phyloP scores from a whole-genome alignment of 2,888 invertebrate genomes.

The Aelia acuminata region DNA sequence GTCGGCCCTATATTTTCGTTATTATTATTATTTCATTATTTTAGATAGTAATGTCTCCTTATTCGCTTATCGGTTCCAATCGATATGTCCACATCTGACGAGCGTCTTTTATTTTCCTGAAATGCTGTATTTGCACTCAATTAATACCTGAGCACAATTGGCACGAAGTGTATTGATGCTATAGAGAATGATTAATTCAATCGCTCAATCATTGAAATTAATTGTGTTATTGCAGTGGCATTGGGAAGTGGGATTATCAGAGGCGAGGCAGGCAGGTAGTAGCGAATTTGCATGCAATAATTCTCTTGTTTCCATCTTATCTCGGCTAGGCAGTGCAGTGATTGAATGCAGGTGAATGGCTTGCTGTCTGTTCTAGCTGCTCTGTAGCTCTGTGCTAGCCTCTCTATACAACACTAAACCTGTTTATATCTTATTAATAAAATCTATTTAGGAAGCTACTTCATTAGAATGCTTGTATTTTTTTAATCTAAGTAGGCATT shows the following conservation, averaged over 20 bases:
- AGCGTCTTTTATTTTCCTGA: too few species aligned
- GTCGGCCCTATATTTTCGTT: too few species aligned
- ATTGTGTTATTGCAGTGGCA: background rate
- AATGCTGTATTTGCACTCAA: too few species aligned
- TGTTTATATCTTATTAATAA: too few species aligned
- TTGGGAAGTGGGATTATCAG: background rate
- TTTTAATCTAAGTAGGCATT: too few species aligned
- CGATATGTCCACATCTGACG: too few species aligned
- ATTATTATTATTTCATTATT: too few species aligned
- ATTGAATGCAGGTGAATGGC: background rate
- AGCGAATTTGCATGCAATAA: constrained; percentile 8
- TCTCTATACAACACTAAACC: background rate
- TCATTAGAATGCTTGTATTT: too few species aligned
- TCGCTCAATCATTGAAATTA: background rate
- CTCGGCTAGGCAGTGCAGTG: background rate
- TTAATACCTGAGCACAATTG: background rate
- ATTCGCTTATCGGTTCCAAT: too few species aligned
- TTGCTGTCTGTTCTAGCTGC: background rate
- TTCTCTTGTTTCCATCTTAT: background rate
- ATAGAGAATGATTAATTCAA: background rate
- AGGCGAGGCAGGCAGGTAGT: background rate
- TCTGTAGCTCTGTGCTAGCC: background rate
- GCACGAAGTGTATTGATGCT: background rate
- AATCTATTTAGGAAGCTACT: too few species aligned
- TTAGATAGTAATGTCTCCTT: too few species aligned